A percentile compares a stretch with the other conserved stretches of the same genome.
Conservation (phyloP, 2,888 invertebrate species). For the Danaus chrysippus region DNA sequence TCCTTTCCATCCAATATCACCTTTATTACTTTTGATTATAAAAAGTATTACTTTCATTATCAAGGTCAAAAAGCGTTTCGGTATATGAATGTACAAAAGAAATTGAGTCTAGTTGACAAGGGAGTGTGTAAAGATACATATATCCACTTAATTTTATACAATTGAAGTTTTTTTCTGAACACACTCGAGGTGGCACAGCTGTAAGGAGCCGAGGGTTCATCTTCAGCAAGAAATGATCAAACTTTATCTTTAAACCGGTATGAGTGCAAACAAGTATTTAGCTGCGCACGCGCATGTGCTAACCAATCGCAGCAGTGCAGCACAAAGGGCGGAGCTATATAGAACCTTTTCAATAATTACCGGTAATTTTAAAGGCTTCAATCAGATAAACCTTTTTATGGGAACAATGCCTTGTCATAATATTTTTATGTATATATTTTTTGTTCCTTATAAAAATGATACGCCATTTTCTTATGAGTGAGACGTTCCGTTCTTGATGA, state of each 20-base stretch:
- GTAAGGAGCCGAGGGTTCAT: not conserved
- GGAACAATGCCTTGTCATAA: constrained; percentile 37
- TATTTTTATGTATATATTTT: constrained; percentile 30
- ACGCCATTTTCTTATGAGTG: constrained; percentile 14
- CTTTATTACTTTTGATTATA: no score
- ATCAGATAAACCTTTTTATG: constrained; percentile 36
- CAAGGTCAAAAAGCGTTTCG: no score
- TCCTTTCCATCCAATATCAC: no score
- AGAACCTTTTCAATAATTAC: constrained; percentile 34
- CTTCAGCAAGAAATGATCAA: not conserved
- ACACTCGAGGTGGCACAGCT: no score
- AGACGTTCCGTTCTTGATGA: constrained; percentile 15
- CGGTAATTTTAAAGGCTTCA: constrained; percentile 30
- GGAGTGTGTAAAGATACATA: no score
- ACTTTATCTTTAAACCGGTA: constrained; percentile 9
- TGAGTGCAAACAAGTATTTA: constrained; percentile 10
- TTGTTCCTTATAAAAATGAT: constrained; percentile 3
- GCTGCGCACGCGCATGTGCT: constrained; percentile 20
- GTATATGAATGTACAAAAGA: no score
- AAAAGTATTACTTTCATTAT: no score
- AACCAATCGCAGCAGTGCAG: constrained; percentile 29
- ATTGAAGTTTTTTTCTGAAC: no score
- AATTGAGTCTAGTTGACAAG: no score
- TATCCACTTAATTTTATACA: no score
- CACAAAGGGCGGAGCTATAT: constrained; percentile 31